These are phyloP conservation scores for Epicauta chinensis DNA, from an alignment of 1,140 invertebrate genomes.

Conservation along the genomic window DNA sequence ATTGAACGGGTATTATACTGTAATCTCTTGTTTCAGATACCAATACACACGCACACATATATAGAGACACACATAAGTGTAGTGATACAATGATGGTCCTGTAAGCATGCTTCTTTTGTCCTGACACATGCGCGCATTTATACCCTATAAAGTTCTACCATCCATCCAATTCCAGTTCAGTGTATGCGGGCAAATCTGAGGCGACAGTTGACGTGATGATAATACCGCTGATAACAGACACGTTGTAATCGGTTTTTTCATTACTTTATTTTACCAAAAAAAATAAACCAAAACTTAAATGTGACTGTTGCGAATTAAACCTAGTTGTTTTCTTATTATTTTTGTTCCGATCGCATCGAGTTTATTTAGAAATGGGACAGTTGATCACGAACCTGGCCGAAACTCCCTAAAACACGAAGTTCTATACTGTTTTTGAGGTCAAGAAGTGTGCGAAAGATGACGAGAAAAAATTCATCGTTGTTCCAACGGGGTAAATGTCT, in stretches of 20 bases:
- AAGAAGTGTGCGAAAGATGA: slow-evolving; percentile 38
- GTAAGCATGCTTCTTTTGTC: slow-evolving; percentile 9
- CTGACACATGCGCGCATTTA: slow-evolving; percentile 13
- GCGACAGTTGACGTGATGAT: not conserved
- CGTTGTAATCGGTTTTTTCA: too few species aligned
- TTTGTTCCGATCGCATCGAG: not conserved
- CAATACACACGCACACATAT: too few species aligned
- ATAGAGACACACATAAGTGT: too few species aligned
- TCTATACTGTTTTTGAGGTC: slow-evolving; percentile 40
- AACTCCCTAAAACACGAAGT: too few species aligned
- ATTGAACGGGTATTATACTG: too few species aligned
- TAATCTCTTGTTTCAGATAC: too few species aligned
- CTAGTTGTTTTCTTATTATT: slow-evolving; percentile 10
- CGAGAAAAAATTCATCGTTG: slow-evolving; percentile 39
- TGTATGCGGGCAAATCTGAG: slow-evolving; percentile 13
- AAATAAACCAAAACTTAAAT: too few species aligned
- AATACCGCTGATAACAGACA: too few species aligned
- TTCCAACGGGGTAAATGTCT: slow-evolving; percentile 37
- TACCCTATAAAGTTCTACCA: slow-evolving; percentile 8
- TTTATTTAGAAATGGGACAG: slow-evolving; percentile 1
- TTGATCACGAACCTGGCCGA: slow-evolving; percentile 16
- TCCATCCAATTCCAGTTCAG: slow-evolving; percentile 13
- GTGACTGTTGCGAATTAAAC: not conserved
- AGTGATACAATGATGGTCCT: slow-evolving; percentile 5
- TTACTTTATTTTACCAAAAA: too few species aligned